Evolutionary conservation across 2,797 vertebrate species (phyloP).

Genomic region (Xyrichtys novacula): DNA sequence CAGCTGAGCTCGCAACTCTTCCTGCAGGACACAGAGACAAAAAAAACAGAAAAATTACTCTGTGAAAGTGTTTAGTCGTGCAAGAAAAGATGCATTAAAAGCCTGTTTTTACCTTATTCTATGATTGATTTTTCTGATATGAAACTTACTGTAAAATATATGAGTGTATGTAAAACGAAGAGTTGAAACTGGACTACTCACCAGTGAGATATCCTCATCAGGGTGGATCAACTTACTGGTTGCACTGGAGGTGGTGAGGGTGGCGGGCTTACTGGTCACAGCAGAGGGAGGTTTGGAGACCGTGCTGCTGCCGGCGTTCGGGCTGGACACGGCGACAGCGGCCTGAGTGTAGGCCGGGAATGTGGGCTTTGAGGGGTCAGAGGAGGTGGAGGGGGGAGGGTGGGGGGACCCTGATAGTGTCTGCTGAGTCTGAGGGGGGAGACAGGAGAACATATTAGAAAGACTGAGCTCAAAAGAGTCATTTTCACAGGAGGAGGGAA

Average conservation of each 20-base stretch:
- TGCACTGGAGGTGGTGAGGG: constrained; percentile 97
- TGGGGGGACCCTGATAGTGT: constrained; percentile 89
- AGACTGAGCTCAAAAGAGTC: background rate
- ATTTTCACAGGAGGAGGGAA: background rate
- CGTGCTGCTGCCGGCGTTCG: constrained; percentile 86
- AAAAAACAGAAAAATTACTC: constrained; percentile 3
- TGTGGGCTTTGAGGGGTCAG: constrained; percentile 92
- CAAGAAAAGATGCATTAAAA: background rate
- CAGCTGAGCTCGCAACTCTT: constrained; percentile 93
- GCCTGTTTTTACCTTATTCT: background rate
- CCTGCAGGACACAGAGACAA: constrained; percentile 77
- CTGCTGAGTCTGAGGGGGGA: constrained; percentile 87
- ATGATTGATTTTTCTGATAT: constrained; percentile 20
- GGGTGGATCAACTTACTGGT: constrained; percentile 99
- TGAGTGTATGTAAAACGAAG: constrained; percentile 43
- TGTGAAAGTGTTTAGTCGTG: background rate
- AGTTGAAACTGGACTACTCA: constrained; percentile 86
- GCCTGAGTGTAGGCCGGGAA: constrained; percentile 96
- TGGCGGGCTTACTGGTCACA: constrained; percentile 98
- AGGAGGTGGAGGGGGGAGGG: constrained; percentile 86
- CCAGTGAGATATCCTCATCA: constrained; percentile 99
- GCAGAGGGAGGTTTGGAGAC: constrained; percentile 92
- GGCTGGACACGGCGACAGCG: constrained; percentile 74
- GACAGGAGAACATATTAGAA: constrained; percentile 23
- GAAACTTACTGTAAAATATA: constrained; percentile 67